Evolutionary conservation across 2,888 invertebrate species (phyloP).

Genomic region (Scaptomyza tumidula): DNA sequence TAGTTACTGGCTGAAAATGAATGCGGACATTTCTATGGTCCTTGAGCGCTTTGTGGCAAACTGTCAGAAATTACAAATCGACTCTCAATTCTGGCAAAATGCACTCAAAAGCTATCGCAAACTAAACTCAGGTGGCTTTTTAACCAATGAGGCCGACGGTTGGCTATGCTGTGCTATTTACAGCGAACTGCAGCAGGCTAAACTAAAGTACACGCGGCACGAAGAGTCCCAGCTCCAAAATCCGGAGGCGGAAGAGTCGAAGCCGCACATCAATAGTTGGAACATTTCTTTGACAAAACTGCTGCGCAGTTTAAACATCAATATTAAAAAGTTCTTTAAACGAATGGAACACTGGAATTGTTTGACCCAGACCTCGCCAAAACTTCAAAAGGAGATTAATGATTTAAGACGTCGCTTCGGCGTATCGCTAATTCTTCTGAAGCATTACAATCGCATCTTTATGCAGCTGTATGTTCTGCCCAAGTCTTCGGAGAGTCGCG

Average conservation of each 20-base stretch:
- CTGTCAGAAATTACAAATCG: slow-evolving; percentile 45
- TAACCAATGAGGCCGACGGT: slow-evolving; percentile 37
- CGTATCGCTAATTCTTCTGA: slow-evolving; percentile 40
- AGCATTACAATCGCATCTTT: slow-evolving; percentile 61
- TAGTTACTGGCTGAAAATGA: slow-evolving; percentile 13
- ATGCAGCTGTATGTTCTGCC: slow-evolving; percentile 46
- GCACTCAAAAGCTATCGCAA: slow-evolving; percentile 46
- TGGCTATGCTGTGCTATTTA: slow-evolving; percentile 69
- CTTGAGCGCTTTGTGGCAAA: slow-evolving; percentile 24
- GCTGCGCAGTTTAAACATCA: slow-evolving; percentile 49
- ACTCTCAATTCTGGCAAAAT: slow-evolving; percentile 25
- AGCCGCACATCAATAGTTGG: slow-evolving; percentile 49
- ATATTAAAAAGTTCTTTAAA: slow-evolving; percentile 49
- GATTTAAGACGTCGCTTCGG: slow-evolving; percentile 45
- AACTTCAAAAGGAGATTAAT: slow-evolving; percentile 46
- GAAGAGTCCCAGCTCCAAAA: neutral
- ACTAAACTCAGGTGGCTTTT: slow-evolving; percentile 46
- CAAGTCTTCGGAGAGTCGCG: slow-evolving; percentile 17
- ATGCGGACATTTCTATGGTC: slow-evolving; percentile 26
- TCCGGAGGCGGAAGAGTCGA: slow-evolving; percentile 8
- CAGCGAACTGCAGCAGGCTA: slow-evolving; percentile 55
- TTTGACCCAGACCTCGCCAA: slow-evolving; percentile 38
- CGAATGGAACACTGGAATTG: slow-evolving; percentile 61
- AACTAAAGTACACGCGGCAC: slow-evolving; percentile 44
- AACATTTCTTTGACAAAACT: slow-evolving; percentile 62